A percentile compares a stretch with the other conserved stretches of the same genome.
These are phyloP conservation scores for Aspidiotus rigidus DNA, from an alignment of 2,888 invertebrate species.

Conservation along the genomic window DNA sequence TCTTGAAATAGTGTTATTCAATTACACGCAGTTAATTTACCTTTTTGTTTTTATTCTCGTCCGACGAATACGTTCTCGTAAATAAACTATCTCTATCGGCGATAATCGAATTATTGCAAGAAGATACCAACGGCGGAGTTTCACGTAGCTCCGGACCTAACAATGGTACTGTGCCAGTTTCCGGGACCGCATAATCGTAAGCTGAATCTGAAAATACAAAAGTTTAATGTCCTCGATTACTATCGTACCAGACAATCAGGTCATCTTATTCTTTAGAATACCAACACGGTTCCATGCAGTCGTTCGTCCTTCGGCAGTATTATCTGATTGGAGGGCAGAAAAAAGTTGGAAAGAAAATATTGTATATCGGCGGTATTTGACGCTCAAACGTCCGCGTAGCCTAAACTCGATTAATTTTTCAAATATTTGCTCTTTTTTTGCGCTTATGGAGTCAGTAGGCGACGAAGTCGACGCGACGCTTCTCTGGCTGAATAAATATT, in stretches of 20 bases:
- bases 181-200: conserved; percentile 71
- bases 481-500: conserved; percentile 4
- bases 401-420: conserved; percentile 3
- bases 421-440: not conserved
- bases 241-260: no score
- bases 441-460: not conserved
- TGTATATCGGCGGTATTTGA: not conserved
- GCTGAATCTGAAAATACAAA: conserved; percentile 51
- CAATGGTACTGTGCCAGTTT: conserved; percentile 57
- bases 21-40: conserved; percentile 41
- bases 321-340: not conserved
- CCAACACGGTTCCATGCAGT: no score
- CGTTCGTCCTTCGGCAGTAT: no score
- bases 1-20: no score
- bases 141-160: conserved; percentile 46
- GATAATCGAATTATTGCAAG: conserved; percentile 41
- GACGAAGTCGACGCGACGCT: no score
- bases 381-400: not conserved
- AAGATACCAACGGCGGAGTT: conserved; percentile 43
- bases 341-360: conserved; percentile 1
- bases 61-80: conserved; percentile 35
- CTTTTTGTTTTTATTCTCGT: conserved; percentile 46
- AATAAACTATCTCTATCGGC: conserved; percentile 31
- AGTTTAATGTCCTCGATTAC: not conserved
- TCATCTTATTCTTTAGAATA: no score